These are phyloP conservation scores for Machimus rusticus DNA, from an alignment of 2,888 invertebrate genomes.

Conservation along the genomic window DNA sequence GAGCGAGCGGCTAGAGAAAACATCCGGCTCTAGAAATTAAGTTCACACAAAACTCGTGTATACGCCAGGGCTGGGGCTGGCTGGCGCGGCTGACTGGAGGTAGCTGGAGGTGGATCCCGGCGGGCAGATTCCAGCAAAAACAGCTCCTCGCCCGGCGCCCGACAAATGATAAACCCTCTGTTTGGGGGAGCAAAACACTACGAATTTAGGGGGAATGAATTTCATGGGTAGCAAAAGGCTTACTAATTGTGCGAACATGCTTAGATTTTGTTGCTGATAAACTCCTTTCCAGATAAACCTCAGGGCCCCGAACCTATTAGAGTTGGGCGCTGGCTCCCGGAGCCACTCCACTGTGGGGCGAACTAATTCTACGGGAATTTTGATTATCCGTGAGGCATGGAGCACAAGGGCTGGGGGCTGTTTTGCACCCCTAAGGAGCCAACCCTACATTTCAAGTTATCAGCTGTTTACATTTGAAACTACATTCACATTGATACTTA, in stretches of 20 bases:
- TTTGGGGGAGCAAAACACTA: not conserved
- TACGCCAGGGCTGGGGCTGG: not conserved
- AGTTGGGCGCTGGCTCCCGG: not conserved
- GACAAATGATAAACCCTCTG: slow-evolving; percentile 1
- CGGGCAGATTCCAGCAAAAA: not conserved
- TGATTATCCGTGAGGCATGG: not conserved
- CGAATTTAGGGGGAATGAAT: not conserved
- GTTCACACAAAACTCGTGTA: slow-evolving; percentile 4
- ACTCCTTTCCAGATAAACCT: slow-evolving; percentile 17
- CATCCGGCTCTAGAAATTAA: slow-evolving; percentile 35
- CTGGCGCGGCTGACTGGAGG: not conserved
- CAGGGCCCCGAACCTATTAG: not conserved
- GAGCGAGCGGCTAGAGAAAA: slow-evolving; percentile 9
- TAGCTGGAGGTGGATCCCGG: not conserved
- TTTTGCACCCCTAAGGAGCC: not conserved
- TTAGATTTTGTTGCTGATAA: slow-evolving; percentile 36
- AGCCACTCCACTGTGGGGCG: not conserved
- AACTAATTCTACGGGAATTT: not conserved
- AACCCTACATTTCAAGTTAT: not conserved
- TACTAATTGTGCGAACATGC: slow-evolving; percentile 39
- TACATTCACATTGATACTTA: not conserved
- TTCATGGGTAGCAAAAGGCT: slow-evolving; percentile 31
- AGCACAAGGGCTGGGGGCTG: not conserved
- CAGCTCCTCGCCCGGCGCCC: not conserved
- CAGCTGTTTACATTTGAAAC: not conserved